A percentile compares a stretch with the other conserved stretches of the same genome.
Evolutionary conservation across 2,888 invertebrate species (phyloP).

Genomic region (Arge pagana): DNA sequence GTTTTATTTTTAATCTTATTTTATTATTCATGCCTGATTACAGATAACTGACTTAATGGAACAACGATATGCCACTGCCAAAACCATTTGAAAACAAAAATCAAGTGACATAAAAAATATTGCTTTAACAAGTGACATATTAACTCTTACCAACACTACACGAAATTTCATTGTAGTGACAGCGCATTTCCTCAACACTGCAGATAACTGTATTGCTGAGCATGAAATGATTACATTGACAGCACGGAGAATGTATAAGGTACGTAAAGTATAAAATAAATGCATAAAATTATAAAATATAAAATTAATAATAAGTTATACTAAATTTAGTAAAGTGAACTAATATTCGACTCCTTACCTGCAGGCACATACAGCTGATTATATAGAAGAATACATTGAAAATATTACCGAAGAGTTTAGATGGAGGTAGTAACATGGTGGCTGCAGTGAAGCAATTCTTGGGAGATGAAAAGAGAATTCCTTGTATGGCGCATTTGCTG

Average conservation of each 20-base stretch:
- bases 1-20: not conserved
- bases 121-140: conserved; percentile 10
- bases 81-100: not conserved
- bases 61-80: not conserved
- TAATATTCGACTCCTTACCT: not conserved
- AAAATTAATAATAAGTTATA: not conserved
- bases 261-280: too few relatives aligned
- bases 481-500: conserved; percentile 40
- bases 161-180: conserved; percentile 5
- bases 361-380: conserved; percentile 7
- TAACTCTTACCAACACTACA: conserved; percentile 5
- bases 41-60: conserved; percentile 5
- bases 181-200: not conserved
- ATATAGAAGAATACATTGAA: conserved; percentile 13
- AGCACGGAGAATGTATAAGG: conserved; percentile 2
- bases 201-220: too few relatives aligned
- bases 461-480: conserved; percentile 37
- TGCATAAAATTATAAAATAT: too few relatives aligned
- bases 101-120: not conserved
- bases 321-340: not conserved
- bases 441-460: conserved; percentile 39
- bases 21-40: not conserved
- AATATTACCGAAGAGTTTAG: conserved; percentile 20
- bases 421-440: conserved; percentile 41
- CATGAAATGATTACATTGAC: too few relatives aligned